phyloP scores from a whole-genome alignment of 2,113 vertebrate genomes.

The Heptranchias perlo region DNA sequence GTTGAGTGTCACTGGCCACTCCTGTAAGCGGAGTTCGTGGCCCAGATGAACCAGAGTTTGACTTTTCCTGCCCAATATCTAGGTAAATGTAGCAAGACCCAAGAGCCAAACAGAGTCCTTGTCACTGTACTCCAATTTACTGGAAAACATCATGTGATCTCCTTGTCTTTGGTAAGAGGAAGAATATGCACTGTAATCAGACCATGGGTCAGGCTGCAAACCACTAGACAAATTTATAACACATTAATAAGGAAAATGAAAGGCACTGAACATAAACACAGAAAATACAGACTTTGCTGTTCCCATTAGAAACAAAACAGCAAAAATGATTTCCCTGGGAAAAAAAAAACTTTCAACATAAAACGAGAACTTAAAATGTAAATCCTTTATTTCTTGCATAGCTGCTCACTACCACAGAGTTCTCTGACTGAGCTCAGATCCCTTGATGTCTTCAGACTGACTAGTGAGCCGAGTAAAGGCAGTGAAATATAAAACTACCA shows the following conservation, averaged over 20 bases:
- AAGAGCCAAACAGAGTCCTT: background rate
- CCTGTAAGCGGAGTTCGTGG: background rate
- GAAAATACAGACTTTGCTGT: background rate
- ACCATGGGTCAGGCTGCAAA: background rate
- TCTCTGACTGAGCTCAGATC: background rate
- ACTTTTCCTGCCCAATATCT: background rate
- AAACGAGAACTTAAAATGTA: background rate
- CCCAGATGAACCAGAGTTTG: background rate
- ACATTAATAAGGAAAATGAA: background rate
- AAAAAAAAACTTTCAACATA: background rate
- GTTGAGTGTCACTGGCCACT: background rate
- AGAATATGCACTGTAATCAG: background rate
- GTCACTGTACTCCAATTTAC: background rate
- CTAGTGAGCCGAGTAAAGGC: background rate
- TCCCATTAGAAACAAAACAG: too few species aligned
- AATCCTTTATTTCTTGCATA: background rate
- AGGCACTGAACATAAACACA: background rate
- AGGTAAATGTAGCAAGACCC: background rate
- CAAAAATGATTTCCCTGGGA: background rate
- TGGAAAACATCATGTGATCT: background rate
- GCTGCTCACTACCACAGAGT: background rate
- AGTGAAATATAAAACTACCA: background rate
- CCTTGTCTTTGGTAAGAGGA: background rate
- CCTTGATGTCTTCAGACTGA: background rate
- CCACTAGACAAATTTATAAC: background rate